A percentile compares a stretch with the other conserved stretches of the same genome.
Conservation (phyloP, 2,797 vertebrate species). For the Myripristis jacobus region DNA sequence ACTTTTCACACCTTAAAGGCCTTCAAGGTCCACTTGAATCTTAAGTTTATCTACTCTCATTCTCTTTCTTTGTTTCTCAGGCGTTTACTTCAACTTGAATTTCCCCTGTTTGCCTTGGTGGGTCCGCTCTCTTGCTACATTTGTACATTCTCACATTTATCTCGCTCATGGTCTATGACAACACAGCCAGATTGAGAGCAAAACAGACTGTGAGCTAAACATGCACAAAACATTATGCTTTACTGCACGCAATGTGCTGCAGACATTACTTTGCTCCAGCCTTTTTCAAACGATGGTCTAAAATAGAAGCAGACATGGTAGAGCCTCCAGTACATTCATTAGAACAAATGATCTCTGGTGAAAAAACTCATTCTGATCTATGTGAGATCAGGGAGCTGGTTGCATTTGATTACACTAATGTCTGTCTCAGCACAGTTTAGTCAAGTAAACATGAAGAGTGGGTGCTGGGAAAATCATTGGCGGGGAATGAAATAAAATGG, state of each 20-base stretch:
- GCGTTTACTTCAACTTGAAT: constrained; percentile 29
- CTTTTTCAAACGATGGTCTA: constrained; percentile 20
- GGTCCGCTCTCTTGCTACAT: not conserved
- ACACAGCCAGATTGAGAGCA: constrained; percentile 10
- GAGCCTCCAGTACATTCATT: constrained; percentile 48
- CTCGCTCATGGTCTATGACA: not conserved
- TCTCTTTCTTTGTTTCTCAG: constrained; percentile 13
- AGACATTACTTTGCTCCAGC: constrained; percentile 16
- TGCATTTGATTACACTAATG: constrained; percentile 53
- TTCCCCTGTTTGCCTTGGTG: constrained; percentile 7
- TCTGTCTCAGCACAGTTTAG: constrained; percentile 42
- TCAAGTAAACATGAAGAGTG: constrained; percentile 42
- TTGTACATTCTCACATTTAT: constrained; percentile 17
- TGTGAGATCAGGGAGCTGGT: constrained; percentile 32
- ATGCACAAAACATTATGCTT: constrained; percentile 11
- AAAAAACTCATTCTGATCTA: constrained; percentile 45
- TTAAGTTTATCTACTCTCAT: constrained; percentile 18
- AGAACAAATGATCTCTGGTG: constrained; percentile 44
- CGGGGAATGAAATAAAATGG: constrained; percentile 40
- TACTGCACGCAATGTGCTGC: not conserved
- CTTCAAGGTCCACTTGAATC: not conserved
- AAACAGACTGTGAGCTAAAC: constrained; percentile 4
- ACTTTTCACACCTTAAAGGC: too few relatives aligned
- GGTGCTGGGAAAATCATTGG: constrained; percentile 39
- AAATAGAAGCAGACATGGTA: constrained; percentile 45